Evolutionary conservation across 1,140 invertebrate genomes (phyloP).

Genomic region (Sitophilus oryzae): DNA sequence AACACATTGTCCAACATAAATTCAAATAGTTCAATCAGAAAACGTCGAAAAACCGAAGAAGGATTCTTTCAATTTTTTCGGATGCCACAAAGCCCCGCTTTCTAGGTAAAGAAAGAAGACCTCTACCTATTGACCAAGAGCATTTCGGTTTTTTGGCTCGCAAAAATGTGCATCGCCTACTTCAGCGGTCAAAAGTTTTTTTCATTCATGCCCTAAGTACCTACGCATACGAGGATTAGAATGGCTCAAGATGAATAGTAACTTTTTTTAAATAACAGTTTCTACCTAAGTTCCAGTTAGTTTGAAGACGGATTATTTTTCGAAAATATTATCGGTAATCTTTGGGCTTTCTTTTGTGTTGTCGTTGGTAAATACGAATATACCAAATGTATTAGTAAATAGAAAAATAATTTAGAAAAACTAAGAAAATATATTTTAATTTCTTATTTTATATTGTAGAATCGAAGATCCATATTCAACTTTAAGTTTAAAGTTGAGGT

Average conservation of each 20-base stretch:
- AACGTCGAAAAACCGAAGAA: background rate
- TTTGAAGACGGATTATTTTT: slow-evolving; percentile 3
- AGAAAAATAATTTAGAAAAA: too few species aligned
- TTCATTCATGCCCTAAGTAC: slow-evolving; percentile 30
- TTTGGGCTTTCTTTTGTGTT: background rate
- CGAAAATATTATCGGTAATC: background rate
- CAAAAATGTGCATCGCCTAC: slow-evolving; percentile 40
- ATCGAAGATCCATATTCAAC: too few species aligned
- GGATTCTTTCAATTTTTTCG: background rate
- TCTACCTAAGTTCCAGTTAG: slow-evolving; percentile 6
- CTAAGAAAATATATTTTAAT: too few species aligned
- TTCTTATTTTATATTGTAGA: too few species aligned
- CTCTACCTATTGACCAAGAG: slow-evolving; percentile 4
- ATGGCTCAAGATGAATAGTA: slow-evolving; percentile 19
- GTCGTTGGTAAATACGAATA: background rate
- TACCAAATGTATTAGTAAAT: too few species aligned
- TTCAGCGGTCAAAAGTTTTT: slow-evolving; percentile 32
- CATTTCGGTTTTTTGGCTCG: slow-evolving; percentile 4
- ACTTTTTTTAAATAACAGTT: slow-evolving; percentile 10
- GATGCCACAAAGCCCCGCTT: background rate
- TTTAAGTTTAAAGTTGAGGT: too few species aligned
- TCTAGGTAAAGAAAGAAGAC: background rate
- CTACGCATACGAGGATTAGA: slow-evolving; percentile 20
- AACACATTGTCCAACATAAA: too few species aligned
- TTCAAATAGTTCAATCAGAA: too few species aligned